These are phyloP conservation scores for Xylocopa sonorina DNA, from an alignment of 1,140 invertebrate genomes.

Conservation along the genomic window DNA sequence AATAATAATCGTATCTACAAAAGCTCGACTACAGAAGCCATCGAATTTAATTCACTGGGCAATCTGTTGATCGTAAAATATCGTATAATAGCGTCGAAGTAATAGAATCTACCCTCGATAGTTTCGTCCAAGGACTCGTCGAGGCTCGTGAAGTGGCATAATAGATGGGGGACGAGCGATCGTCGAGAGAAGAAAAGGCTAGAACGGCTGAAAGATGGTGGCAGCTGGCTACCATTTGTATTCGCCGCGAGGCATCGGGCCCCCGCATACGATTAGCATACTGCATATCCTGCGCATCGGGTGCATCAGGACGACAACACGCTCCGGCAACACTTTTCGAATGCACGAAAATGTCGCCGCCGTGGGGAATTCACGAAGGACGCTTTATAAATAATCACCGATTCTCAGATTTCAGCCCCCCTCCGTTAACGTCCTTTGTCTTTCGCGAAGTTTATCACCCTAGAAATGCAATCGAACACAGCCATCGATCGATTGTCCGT, in stretches of 20 bases:
- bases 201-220: conserved; percentile 38
- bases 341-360: conserved; percentile 47
- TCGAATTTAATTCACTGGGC: too few relatives aligned
- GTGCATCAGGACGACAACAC: conserved; percentile 48
- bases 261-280: conserved; percentile 63
- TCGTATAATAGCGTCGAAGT: too few relatives aligned
- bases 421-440: neutral
- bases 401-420: conserved; percentile 8
- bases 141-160: neutral
- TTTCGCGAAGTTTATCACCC: neutral
- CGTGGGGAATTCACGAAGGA: conserved; percentile 51
- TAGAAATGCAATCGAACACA: too few relatives aligned
- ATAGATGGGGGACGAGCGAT: neutral
- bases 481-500: too few relatives aligned
- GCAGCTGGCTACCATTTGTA: conserved; percentile 50
- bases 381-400: conserved; percentile 30
- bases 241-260: conserved; percentile 30
- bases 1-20: too few relatives aligned
- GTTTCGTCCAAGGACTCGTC: neutral
- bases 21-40: too few relatives aligned
- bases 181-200: neutral
- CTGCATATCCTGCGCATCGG: conserved; percentile 57
- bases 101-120: too few relatives aligned
- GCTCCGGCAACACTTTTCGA: too few relatives aligned
- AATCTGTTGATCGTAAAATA: too few relatives aligned